Conservation (phyloP, 2,113 vertebrate species). For the Pavo muticus region DNA sequence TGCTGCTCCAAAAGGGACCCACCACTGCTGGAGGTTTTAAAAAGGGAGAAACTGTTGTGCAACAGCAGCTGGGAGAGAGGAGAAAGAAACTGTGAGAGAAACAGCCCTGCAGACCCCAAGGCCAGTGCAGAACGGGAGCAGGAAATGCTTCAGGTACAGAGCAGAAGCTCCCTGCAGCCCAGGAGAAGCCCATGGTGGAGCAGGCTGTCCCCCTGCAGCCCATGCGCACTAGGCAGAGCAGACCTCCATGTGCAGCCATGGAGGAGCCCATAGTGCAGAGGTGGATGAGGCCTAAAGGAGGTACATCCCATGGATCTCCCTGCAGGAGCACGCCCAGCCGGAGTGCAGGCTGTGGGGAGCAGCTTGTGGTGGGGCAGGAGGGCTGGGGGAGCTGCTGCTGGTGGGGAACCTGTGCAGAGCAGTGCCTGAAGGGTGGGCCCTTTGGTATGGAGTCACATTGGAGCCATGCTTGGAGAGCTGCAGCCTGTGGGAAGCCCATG, state of each 20-base stretch:
- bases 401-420: not conserved
- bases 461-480: not conserved
- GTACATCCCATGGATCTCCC: not conserved
- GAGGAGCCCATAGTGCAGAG: not conserved
- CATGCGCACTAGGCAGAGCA: too few species aligned
- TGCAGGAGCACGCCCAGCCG: not conserved
- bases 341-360: not conserved
- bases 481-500: not conserved
- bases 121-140: too few species aligned
- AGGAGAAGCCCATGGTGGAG: too few species aligned
- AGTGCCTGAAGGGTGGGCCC: not conserved
- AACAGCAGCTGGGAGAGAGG: too few species aligned
- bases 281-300: not conserved
- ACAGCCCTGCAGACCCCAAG: too few species aligned
- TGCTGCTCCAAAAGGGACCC: too few species aligned
- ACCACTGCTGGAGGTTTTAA: too few species aligned
- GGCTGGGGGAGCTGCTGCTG: not conserved
- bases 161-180: too few species aligned
- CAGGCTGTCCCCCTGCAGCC: too few species aligned
- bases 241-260: not conserved
- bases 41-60: too few species aligned
- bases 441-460: not conserved
- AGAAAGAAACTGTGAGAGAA: too few species aligned
- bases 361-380: not conserved
- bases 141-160: too few species aligned